phyloP scores from a whole-genome alignment of 2,888 invertebrate genomes.

The Ethmia dodecea region DNA sequence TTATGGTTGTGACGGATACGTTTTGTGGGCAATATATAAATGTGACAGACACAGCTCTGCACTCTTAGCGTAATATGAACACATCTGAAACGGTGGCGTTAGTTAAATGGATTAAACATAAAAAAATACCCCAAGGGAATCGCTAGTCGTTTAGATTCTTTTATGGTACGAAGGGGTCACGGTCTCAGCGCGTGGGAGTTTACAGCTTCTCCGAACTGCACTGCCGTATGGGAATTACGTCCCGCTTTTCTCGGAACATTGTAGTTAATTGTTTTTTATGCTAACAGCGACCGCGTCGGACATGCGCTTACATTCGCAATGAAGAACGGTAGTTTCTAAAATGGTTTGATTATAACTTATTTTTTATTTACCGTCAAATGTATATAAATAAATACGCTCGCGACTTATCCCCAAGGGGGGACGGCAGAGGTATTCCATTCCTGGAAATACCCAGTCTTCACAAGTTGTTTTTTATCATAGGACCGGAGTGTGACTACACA shows the following conservation, averaged over 20 bases:
- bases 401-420: too few relatives aligned
- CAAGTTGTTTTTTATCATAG: too few relatives aligned
- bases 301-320: too few relatives aligned
- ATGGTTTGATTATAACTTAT: too few relatives aligned
- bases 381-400: too few relatives aligned
- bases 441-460: too few relatives aligned
- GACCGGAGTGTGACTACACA: too few relatives aligned
- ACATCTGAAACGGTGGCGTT: conserved; percentile 9
- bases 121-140: conserved; percentile 25
- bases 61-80: conserved; percentile 15
- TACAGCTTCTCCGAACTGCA: conserved; percentile 42
- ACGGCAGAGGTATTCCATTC: too few relatives aligned
- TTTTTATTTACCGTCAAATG: too few relatives aligned
- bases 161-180: conserved; percentile 26
- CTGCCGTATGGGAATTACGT: conserved; percentile 11
- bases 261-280: too few relatives aligned
- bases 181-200: conserved; percentile 32
- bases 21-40: conserved; percentile 31
- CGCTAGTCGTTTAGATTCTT: conserved; percentile 23
- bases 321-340: too few relatives aligned
- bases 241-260: conserved; percentile 29
- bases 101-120: conserved; percentile 31
- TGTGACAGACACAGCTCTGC: conserved; percentile 17
- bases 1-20: conserved; percentile 33
- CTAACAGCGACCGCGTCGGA: too few relatives aligned